A percentile compares a stretch with the other conserved stretches of the same genome.
These are phyloP conservation scores for Hedya salicella DNA, from an alignment of 2,888 invertebrate species.

Conservation along the genomic window DNA sequence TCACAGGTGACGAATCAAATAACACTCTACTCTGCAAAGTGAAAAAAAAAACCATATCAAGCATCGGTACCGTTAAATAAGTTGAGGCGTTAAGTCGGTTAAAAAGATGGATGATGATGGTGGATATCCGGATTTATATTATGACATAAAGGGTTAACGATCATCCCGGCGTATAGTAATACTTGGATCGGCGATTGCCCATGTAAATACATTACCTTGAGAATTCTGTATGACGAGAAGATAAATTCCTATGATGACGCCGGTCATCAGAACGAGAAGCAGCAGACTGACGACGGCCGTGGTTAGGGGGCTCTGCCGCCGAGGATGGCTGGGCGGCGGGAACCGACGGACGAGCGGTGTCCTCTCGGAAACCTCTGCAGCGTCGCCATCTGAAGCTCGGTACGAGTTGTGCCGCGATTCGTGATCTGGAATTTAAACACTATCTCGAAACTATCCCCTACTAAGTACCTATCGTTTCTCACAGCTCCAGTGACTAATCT, in stretches of 20 bases:
- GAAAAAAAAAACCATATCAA: no score
- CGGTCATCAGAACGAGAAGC: constrained; percentile 62
- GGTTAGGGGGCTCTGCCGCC: constrained; percentile 50
- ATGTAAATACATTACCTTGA: constrained; percentile 61
- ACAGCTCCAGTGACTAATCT: no score
- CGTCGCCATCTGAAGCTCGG: constrained; percentile 51
- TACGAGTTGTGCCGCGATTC: constrained; percentile 64
- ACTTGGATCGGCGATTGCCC: no score
- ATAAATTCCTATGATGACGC: constrained; percentile 70
- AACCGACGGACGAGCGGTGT: constrained; percentile 66
- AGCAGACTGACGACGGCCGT: constrained; percentile 60
- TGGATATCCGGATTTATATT: no score
- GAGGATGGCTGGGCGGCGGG: constrained; percentile 46
- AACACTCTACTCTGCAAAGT: no score
- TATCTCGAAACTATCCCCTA: background rate
- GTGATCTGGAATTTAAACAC: constrained; percentile 58
- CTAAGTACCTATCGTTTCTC: no score
- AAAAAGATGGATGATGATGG: no score
- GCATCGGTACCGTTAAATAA: no score
- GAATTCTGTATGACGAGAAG: constrained; percentile 67
- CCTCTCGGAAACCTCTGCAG: constrained; percentile 51
- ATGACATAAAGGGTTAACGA: no score
- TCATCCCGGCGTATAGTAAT: no score
- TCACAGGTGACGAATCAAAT: no score
- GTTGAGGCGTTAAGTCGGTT: no score